A percentile compares a stretch with the other conserved stretches of the same genome.
phyloP scores from a whole-genome alignment of 1,140 invertebrate species.

The Rhopalosiphum maidis region DNA sequence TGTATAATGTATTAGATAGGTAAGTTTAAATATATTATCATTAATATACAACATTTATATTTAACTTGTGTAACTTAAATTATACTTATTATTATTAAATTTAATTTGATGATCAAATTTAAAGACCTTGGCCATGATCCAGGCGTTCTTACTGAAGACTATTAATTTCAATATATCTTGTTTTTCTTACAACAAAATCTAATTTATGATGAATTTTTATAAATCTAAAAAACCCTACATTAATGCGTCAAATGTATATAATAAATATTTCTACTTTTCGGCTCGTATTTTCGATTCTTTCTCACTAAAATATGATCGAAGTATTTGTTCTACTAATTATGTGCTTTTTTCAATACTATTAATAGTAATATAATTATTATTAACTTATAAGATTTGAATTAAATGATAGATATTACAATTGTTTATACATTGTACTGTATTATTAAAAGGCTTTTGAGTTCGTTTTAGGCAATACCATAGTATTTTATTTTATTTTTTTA shows the following conservation, averaged over 20 bases:
- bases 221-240: slow-evolving; percentile 10
- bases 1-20: neutral
- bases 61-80: neutral
- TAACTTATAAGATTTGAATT: neutral
- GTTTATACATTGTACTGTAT: neutral
- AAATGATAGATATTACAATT: neutral
- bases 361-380: neutral
- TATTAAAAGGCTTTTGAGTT: neutral
- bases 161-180: slow-evolving; percentile 28
- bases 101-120: slow-evolving; percentile 24
- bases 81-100: slow-evolving; percentile 21
- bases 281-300: neutral
- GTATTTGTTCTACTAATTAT: neutral
- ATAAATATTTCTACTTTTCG: neutral
- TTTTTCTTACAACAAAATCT: slow-evolving; percentile 21
- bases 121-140: slow-evolving; percentile 36
- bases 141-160: slow-evolving; percentile 5
- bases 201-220: slow-evolving; percentile 18
- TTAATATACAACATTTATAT: neutral
- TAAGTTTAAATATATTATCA: neutral
- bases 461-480: neutral
- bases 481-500: neutral
- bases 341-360: neutral
- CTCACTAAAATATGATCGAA: neutral
- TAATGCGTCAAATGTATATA: neutral